These are phyloP conservation scores for Hypsibius dujardini DNA, from an alignment of 1,140 invertebrate species.

Conservation along the genomic window DNA sequence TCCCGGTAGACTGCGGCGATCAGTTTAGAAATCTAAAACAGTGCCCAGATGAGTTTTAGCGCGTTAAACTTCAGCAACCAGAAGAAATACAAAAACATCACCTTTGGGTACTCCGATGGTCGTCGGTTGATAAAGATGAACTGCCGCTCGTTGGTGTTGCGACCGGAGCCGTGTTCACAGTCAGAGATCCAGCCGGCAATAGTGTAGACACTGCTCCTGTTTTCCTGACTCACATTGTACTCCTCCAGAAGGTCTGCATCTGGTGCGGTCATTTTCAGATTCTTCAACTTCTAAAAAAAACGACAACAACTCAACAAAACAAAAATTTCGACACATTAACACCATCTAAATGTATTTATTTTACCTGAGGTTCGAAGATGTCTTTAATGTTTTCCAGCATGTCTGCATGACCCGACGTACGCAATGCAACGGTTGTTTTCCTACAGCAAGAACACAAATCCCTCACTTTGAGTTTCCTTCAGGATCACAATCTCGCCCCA, in stretches of 20 bases:
- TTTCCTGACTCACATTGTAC: too few relatives aligned
- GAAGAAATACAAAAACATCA: conserved; percentile 26
- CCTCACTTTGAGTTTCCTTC: neutral
- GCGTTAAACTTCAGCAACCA: neutral
- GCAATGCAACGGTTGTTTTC: conserved; percentile 44
- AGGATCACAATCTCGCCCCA: too few relatives aligned
- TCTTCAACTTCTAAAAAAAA: too few relatives aligned
- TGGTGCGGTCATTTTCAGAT: too few relatives aligned
- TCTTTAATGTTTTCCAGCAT: conserved; percentile 63
- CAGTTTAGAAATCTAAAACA: conserved; percentile 49
- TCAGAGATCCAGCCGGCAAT: conserved; percentile 62
- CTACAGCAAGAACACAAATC: conserved; percentile 23
- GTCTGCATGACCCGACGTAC: conserved; percentile 49
- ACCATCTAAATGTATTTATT: too few relatives aligned
- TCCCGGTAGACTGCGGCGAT: conserved; percentile 80
- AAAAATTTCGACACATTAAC: too few relatives aligned
- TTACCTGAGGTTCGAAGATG: conserved; percentile 42
- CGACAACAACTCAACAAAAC: neutral
- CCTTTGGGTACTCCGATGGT: conserved; percentile 72
- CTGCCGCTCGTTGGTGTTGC: conserved; percentile 68
- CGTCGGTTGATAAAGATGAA: conserved; percentile 81
- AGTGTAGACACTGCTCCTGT: conserved; percentile 26
- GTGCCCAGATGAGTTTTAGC: conserved; percentile 8
- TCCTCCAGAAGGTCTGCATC: too few relatives aligned
- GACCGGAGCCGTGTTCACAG: conserved; percentile 61